Conservation (phyloP, 2,888 invertebrate species). For the Andrena bucephala region DNA sequence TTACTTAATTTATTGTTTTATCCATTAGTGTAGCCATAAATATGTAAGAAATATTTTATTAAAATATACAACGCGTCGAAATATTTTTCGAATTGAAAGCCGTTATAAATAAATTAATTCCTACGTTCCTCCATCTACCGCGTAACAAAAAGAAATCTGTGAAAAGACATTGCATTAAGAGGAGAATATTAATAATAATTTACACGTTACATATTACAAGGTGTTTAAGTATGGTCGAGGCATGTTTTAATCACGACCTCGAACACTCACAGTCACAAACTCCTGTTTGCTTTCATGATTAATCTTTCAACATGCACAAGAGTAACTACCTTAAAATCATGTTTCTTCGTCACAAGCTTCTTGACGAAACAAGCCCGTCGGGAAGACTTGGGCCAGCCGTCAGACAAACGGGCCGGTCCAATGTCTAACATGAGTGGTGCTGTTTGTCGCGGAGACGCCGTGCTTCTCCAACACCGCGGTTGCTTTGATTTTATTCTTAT, state of each 20-base stretch:
- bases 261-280: slow-evolving; percentile 1
- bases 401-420: slow-evolving; percentile 86
- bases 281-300: not conserved
- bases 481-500: slow-evolving; percentile 89
- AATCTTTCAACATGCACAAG: not conserved
- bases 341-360: slow-evolving; percentile 26
- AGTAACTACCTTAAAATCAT: slow-evolving; percentile 12
- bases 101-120: slow-evolving; percentile 62
- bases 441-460: slow-evolving; percentile 79
- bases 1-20: slow-evolving; percentile 8
- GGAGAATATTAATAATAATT: slow-evolving; percentile 51
- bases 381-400: slow-evolving; percentile 74
- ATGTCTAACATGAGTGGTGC: slow-evolving; percentile 82
- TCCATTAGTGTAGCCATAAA: slow-evolving; percentile 45
- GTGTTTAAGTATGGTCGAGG: slow-evolving; percentile 13
- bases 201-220: slow-evolving; percentile 48
- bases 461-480: slow-evolving; percentile 86
- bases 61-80: slow-evolving; percentile 51
- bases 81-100: slow-evolving; percentile 31
- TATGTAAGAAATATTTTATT: slow-evolving; percentile 50
- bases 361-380: slow-evolving; percentile 51
- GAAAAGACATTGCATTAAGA: slow-evolving; percentile 44
- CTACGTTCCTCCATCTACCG: slow-evolving; percentile 15
- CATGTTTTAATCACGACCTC: not conserved
- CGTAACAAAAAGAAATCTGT: slow-evolving; percentile 18